Evolutionary conservation across 2,888 invertebrate genomes (phyloP).

Genomic region (Tanypteryx hageni): DNA sequence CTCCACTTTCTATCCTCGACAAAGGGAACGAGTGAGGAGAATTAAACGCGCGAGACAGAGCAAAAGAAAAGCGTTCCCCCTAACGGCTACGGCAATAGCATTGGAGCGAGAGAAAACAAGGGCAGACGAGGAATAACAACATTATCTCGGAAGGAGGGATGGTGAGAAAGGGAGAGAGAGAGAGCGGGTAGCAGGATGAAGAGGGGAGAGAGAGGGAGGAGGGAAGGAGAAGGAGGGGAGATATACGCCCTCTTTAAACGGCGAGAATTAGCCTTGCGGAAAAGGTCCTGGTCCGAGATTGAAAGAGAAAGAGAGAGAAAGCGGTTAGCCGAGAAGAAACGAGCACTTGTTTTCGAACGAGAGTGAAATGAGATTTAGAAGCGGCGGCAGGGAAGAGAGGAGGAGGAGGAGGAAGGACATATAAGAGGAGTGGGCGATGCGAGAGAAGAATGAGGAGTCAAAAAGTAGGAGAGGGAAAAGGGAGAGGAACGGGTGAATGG

Average conservation of each 20-base stretch:
- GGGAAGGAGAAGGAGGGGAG: neutral
- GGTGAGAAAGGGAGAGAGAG: neutral
- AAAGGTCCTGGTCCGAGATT: conserved; percentile 9
- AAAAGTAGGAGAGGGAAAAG: neutral
- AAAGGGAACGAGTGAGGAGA: neutral
- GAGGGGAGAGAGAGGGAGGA: neutral
- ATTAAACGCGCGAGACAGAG: neutral
- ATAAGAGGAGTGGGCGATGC: neutral
- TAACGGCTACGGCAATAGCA: neutral
- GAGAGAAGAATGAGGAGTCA: neutral
- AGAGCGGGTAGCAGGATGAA: no score
- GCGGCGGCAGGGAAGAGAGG: neutral
- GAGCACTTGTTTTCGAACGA: conserved; percentile 4
- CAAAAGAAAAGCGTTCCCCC: neutral
- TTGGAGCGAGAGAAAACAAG: neutral
- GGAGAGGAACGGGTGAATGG: neutral
- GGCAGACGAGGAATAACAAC: conserved; percentile 9
- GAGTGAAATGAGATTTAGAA: conserved; percentile 16
- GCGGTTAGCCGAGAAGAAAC: conserved; percentile 14
- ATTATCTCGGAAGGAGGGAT: neutral
- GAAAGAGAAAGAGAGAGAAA: neutral
- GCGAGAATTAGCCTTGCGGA: conserved; percentile 10
- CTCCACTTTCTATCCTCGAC: neutral
- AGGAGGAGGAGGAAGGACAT: neutral
- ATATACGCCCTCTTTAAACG: conserved; percentile 15